Base-by-base conservation (phyloP, 2,797 vertebrate genomes). In the Hemibagrus guttatus region DNA sequence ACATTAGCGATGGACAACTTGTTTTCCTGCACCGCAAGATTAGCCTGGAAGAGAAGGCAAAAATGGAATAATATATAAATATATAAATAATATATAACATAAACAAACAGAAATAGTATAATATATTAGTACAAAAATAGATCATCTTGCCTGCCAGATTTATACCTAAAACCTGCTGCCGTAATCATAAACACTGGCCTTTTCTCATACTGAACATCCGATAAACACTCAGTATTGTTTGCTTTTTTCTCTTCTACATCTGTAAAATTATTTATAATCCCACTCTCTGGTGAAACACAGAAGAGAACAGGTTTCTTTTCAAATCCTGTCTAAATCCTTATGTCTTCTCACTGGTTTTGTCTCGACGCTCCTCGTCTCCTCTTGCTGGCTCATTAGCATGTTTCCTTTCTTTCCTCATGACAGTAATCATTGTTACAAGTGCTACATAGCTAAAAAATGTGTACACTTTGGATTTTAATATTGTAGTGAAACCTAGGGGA, bases 1-100 rank as follows among this genome's bases (percentile, higher is more conserved):
- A 93, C 89, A 92, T 97, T 98, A 89, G 98, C 98, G 28, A 95
- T 92, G 42, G 90, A 58, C 49, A 99, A 92, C 28, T 95, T 96
- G 91, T 95, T 97, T 93, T 97, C 94, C 91, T 99, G 97, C 86
- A 98, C 95, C 82, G 95, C 97, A 91, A 99, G 93, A 94, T 99
- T 98, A 89, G 97, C 97, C 98, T 99, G 85, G 64, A 49, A 54
- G 42, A 28, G 19, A 61, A 28, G 31, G 54, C 69, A 23, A 84
- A 2, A n/a, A 26, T 81, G 1, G 19, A 72, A 26, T 3, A 56
- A 46, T n/a, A n/a, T n/a, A n/a, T n/a, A n/a, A n/a, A n/a, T n/a
- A n/a, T n/a, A n/a, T n/a, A n/a, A n/a, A n/a, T n/a, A n/a, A n/a
- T n/a, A n/a, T n/a, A n/a, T n/a, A n/a, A n/a, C 35, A 39, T 1